These are phyloP conservation scores for Carapus acus DNA, from an alignment of 2,797 vertebrate species.

Conservation along the genomic window DNA sequence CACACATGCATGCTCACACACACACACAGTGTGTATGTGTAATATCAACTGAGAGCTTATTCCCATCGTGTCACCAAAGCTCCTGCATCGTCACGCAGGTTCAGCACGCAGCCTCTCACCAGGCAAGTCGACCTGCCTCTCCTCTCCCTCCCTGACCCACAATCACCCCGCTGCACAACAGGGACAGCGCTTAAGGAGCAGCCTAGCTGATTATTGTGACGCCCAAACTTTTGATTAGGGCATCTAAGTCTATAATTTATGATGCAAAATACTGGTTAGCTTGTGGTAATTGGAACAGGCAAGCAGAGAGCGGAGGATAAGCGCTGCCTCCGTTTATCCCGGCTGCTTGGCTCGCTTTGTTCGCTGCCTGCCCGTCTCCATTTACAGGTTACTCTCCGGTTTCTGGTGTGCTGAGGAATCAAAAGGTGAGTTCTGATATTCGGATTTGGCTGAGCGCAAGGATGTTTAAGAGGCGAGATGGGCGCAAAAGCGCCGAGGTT, in stretches of 20 bases:
- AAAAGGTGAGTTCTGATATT: too few species aligned
- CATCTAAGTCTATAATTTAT: constrained; percentile 40
- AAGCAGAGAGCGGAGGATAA: constrained; percentile 11
- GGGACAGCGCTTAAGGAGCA: constrained; percentile 21
- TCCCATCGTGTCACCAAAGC: not conserved
- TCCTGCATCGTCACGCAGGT: not conserved
- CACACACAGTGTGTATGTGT: too few species aligned
- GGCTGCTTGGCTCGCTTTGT: constrained; percentile 7
- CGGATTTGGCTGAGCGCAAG: too few species aligned
- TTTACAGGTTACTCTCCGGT: constrained; percentile 1
- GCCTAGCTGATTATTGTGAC: constrained; percentile 9
- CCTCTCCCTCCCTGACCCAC: constrained; percentile 26
- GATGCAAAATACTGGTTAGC: constrained; percentile 32
- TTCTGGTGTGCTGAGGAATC: constrained; percentile 11
- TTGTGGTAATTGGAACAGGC: constrained; percentile 31
- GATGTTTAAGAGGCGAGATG: too few species aligned
- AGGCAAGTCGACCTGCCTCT: constrained; percentile 15
- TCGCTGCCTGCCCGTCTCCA: constrained; percentile 3
- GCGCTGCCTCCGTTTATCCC: constrained; percentile 8
- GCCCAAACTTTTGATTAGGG: constrained; percentile 22
- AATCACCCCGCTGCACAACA: constrained; percentile 12
- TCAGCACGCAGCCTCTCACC: constrained; percentile 1
- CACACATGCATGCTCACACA: not conserved
- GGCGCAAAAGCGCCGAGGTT: too few species aligned
- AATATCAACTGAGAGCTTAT: too few species aligned